Base-by-base conservation (phyloP, 2,888 invertebrate species). In the Octodonta nipae region DNA sequence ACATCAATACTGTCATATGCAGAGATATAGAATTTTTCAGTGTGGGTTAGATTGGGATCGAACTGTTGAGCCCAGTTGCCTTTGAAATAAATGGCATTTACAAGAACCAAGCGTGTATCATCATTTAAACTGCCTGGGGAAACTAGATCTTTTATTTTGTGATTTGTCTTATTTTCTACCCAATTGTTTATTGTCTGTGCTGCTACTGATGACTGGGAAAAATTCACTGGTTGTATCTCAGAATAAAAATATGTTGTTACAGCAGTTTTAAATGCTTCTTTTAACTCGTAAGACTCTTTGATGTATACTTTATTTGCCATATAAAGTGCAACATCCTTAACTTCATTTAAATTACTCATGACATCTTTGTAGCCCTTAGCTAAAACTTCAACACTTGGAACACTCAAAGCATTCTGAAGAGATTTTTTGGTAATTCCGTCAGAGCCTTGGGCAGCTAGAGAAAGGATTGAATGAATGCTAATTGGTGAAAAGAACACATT, bases 21-120 rank as follows among this genome's bases (percentile, higher is more conserved):
- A 22, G 66, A 65, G 7, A 75, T 37, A 48, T 74, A 67, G 64
- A 92, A 92, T 2, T 71, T 68, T 32, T 62, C 66, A 1, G 71
- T 64, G n/a, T 38, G 44, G 0, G 88, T 89, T 2, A 45, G 16
- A 0, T 50, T 47, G 0, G 64, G 51, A 13, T 76, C 54, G 51
- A 91, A 92, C 45, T 75, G 67, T 16, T 68, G 55, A 26, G 64
- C 57, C 86, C 88, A 89, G 20, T 69, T 65, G 2, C 71, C 73
- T 66, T 87, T 87, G 62, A 89, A 89, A 55, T 87, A 86, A 10
- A 89, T 71, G 1, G 87, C 87, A 55, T 87, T 89, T 2, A 86
- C 71, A 4, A 89, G 67, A 2, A 88, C 75, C 35, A 85, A 59
- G 30, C 75, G 66, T 1, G 83, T 82, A 1, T 61, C 50, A 0